Evolutionary conservation across 1,140 invertebrate genomes (phyloP).

Genomic region (Lamellibrachia luymesi): DNA sequence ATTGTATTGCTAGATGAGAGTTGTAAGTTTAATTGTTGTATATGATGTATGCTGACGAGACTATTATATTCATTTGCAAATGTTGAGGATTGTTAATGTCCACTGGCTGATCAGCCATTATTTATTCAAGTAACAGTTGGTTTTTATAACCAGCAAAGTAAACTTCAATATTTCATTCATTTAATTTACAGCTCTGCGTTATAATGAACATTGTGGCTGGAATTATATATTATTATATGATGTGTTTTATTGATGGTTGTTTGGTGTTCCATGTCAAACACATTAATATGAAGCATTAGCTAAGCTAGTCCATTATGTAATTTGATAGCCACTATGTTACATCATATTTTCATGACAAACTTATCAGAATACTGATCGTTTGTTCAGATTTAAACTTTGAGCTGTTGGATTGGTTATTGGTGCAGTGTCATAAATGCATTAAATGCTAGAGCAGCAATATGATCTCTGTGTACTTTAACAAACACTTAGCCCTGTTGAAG

Average conservation of each 20-base stretch:
- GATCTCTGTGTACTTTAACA: not conserved
- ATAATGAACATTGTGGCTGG: not conserved
- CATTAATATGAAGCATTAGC: not conserved
- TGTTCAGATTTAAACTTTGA: not conserved
- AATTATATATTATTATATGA: not conserved
- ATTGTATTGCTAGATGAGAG: not conserved
- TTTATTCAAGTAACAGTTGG: not conserved
- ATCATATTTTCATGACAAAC: not conserved
- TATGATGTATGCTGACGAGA: not conserved
- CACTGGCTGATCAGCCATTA: not conserved
- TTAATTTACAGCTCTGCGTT: not conserved
- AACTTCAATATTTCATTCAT: not conserved
- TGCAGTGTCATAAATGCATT: not conserved
- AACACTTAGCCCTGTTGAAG: not conserved
- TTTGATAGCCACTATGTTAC: not conserved
- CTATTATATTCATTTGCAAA: not conserved
- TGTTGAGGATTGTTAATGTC: not conserved
- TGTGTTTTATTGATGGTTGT: not conserved
- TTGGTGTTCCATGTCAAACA: not conserved
- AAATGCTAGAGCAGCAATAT: not conserved
- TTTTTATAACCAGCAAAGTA: not conserved
- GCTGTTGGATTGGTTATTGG: not conserved
- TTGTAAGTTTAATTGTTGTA: not conserved
- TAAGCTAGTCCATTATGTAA: not conserved
- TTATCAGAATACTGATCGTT: not conserved